A percentile compares a stretch with the other conserved stretches of the same genome.
phyloP scores from a whole-genome alignment of 2,888 invertebrate genomes.

The Crossocerus cetratus region DNA sequence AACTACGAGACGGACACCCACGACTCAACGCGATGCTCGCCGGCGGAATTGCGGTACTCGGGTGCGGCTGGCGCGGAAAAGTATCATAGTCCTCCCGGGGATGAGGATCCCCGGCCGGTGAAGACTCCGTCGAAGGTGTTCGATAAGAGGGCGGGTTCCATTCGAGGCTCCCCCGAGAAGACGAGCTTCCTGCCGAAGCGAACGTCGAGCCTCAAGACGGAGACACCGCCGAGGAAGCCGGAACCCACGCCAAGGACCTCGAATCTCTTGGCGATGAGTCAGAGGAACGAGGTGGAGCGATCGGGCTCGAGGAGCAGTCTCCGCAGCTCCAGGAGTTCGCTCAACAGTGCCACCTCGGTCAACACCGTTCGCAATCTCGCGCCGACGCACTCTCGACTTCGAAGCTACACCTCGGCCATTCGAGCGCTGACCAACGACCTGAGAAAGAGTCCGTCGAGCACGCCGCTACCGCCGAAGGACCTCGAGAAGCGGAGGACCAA shows the following conservation, averaged over 20 bases:
- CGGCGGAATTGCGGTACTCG: slow-evolving; percentile 64
- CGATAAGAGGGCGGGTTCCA: slow-evolving; percentile 39
- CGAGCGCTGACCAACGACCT: slow-evolving; percentile 76
- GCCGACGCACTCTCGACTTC: slow-evolving; percentile 77
- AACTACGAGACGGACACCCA: slow-evolving; percentile 82
- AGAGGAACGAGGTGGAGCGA: slow-evolving; percentile 82
- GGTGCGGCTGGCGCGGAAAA: neutral
- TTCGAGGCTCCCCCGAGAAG: slow-evolving; percentile 52
- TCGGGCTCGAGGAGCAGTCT: slow-evolving; percentile 89
- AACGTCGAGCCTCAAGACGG: slow-evolving; percentile 58
- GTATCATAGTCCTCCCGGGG: neutral
- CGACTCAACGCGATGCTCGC: slow-evolving; percentile 75
- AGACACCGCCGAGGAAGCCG: slow-evolving; percentile 4
- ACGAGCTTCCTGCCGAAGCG: slow-evolving; percentile 72
- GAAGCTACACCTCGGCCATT: slow-evolving; percentile 79
- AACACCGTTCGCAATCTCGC: slow-evolving; percentile 87
- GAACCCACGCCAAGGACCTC: slow-evolving; percentile 14
- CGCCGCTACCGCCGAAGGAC: slow-evolving; percentile 49
- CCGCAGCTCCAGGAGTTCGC: slow-evolving; percentile 89
- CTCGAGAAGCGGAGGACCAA: slow-evolving; percentile 69
- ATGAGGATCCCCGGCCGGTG: neutral
- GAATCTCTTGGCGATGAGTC: slow-evolving; percentile 12
- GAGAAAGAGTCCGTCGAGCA: slow-evolving; percentile 60
- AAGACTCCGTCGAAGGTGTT: slow-evolving; percentile 22
- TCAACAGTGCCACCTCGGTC: slow-evolving; percentile 88